Base-by-base conservation (phyloP, 2,113 vertebrate genomes). In the Vulpes ferrilata region DNA sequence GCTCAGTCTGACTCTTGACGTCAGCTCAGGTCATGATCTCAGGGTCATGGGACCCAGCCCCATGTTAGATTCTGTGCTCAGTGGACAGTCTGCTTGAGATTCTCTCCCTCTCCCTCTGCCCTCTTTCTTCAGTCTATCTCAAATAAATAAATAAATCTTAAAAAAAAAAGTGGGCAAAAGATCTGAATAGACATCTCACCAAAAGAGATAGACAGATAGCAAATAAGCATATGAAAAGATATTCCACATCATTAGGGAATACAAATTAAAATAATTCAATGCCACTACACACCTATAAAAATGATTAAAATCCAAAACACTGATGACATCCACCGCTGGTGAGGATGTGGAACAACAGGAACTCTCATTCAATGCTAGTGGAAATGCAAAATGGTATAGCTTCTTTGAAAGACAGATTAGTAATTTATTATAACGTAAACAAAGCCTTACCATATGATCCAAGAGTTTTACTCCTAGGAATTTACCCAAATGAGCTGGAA, bases 401-500 rank as follows among this genome's bases (percentile, higher is more conserved):
- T n/a, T 43, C 64, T 79, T 30, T 74, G 65, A 20, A 67, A 94
- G 48, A 84, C 7, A 51, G 11, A n/a, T 83, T 9, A 73, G 25
- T 17, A 27, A 43, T 57, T 87, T 53, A 74, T 90, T 59, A 81
- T 12, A 85, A 86, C 80, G 5, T 69, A 76, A 94, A 88, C 10
- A 57, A 30, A 90, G 32, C 2, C 71, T 76, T 15, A 73, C 51
- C 57, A 69, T 80, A 38, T 0, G 6, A 84, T 48, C 62, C 69
- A 74, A 15, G 16, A 94, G 78, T 55, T 32, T n/a, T 22, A 93
- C 60, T 87, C 22, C 73, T 84, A 65, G 48, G 20, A 27, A 57
- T 76, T 84, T 53, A 93, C n/a, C n/a, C 73, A 82, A 71, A 91
- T 15, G 22, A 79, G 35, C 30, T 48, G 55, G 74, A 92, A 96